These are phyloP conservation scores for Anthrax anthrax DNA, from an alignment of 2,888 invertebrate species.

Conservation along the genomic window DNA sequence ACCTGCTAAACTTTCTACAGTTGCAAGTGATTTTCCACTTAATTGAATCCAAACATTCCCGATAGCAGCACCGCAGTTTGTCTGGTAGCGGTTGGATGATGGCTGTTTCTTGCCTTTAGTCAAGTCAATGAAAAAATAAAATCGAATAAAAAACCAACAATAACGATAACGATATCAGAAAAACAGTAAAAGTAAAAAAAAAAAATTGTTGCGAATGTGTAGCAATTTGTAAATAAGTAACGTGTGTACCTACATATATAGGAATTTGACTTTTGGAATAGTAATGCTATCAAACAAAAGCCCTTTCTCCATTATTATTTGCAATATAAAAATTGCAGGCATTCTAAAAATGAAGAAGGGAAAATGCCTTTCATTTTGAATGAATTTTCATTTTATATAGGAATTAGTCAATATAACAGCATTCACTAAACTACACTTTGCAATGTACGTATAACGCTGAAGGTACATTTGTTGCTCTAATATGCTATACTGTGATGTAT, in stretches of 20 bases:
- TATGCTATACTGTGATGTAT: neutral
- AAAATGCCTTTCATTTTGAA: too few relatives aligned
- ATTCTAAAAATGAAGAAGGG: too few relatives aligned
- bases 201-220: conserved; percentile 4
- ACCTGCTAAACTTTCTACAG: conserved; percentile 8
- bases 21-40: conserved; percentile 33
- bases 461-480: too few relatives aligned
- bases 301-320: too few relatives aligned
- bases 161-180: too few relatives aligned
- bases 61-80: neutral
- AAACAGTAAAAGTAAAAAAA: neutral
- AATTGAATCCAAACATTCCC: conserved; percentile 30
- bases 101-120: neutral
- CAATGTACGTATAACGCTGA: too few relatives aligned
- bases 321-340: too few relatives aligned
- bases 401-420: too few relatives aligned
- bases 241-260: conserved; percentile 7
- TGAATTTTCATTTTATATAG: too few relatives aligned
- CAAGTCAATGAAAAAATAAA: too few relatives aligned
- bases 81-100: neutral
- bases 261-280: conserved; percentile 3
- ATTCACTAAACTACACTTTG: too few relatives aligned
- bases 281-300: too few relatives aligned
- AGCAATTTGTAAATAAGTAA: conserved; percentile 4
- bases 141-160: neutral